phyloP scores from a whole-genome alignment of 2,113 vertebrate genomes.

The Furnarius figulus region DNA sequence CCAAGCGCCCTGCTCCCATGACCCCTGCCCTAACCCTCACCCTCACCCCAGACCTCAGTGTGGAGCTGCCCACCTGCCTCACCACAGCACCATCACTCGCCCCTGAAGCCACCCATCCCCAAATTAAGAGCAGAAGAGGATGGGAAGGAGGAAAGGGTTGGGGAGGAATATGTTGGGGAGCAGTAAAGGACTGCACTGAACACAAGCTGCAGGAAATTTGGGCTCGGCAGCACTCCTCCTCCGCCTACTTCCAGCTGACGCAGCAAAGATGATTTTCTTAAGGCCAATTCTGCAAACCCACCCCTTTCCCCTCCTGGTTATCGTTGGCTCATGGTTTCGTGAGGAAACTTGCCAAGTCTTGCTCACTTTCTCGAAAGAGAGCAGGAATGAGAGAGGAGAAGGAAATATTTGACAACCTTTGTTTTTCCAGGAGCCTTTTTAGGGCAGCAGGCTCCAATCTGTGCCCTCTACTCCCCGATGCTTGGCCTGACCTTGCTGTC shows the following conservation, averaged over 20 bases:
- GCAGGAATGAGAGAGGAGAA: conserved; percentile 50
- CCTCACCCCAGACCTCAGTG: neutral
- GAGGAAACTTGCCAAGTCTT: conserved; percentile 58
- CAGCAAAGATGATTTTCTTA: conserved; percentile 65
- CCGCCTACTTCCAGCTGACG: conserved; percentile 62
- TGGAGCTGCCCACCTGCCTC: conserved; percentile 27
- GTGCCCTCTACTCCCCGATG: conserved; percentile 25
- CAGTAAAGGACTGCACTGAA: neutral
- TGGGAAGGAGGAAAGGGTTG: neutral
- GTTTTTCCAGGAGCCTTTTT: conserved; percentile 71
- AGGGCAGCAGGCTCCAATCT: conserved; percentile 63
- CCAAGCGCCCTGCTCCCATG: neutral
- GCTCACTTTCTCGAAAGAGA: conserved; percentile 64
- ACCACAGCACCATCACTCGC: neutral
- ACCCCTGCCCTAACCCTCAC: conserved; percentile 19
- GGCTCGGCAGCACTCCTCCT: conserved; percentile 6
- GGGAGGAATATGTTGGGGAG: neutral
- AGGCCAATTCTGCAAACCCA: neutral
- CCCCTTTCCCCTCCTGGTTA: conserved; percentile 45
- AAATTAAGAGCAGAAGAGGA: neutral
- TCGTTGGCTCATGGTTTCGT: conserved; percentile 49
- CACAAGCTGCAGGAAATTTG: neutral
- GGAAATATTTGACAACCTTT: conserved; percentile 64
- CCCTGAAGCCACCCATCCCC: fast-evolving
- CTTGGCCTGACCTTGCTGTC: conserved; percentile 54